These are phyloP conservation scores for Agonum fuliginosum DNA, from an alignment of 2,888 invertebrate species.

Conservation along the genomic window DNA sequence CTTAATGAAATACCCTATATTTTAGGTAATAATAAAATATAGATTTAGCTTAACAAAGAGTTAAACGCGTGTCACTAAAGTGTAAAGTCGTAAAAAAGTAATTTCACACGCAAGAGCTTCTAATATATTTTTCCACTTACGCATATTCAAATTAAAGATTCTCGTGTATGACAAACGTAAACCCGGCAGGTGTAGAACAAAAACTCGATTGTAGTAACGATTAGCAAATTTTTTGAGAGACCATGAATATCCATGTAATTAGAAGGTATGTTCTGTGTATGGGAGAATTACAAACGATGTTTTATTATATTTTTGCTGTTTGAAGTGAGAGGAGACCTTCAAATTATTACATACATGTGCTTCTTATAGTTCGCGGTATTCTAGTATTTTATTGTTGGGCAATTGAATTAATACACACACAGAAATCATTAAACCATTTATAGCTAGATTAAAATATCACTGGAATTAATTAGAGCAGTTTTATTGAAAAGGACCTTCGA, in stretches of 20 bases:
- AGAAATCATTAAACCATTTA: neutral
- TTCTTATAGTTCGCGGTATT: conserved; percentile 12
- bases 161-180: conserved; percentile 25
- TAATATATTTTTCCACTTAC: no score
- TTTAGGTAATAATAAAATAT: no score
- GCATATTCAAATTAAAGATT: no score
- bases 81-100: no score
- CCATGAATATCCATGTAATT: conserved; percentile 32
- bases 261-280: conserved; percentile 18
- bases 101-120: no score
- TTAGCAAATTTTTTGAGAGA: conserved; percentile 37
- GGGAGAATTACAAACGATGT: conserved; percentile 26
- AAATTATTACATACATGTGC: conserved; percentile 30
- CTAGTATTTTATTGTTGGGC: neutral
- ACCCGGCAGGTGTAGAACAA: conserved; percentile 3
- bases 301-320: conserved; percentile 14
- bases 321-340: conserved; percentile 22
- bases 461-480: conserved; percentile 5
- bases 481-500: no score
- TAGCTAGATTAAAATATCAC: conserved; percentile 9
- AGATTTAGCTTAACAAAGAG: no score
- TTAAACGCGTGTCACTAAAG: no score
- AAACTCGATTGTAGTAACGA: conserved; percentile 2
- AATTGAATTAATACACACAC: conserved; percentile 7
- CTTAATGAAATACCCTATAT: no score